phyloP scores from a whole-genome alignment of 2,113 vertebrate genomes.

The Gobiocypris rarus region DNA sequence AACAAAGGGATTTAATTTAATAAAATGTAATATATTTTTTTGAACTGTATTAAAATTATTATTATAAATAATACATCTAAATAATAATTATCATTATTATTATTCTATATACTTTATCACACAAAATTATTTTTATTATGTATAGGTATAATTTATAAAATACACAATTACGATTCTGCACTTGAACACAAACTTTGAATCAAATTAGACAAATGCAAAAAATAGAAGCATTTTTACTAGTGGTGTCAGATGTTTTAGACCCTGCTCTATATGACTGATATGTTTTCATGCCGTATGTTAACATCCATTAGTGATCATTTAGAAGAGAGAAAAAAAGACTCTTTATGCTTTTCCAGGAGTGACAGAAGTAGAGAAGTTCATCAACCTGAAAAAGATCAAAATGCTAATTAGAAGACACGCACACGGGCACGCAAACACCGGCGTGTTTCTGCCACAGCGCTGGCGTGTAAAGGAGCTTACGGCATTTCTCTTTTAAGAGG shows the following conservation, averaged over 20 bases:
- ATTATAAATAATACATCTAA: not conserved
- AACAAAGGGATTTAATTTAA: not conserved
- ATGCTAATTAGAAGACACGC: conserved; percentile 33
- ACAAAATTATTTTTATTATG: not conserved
- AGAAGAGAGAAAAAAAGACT: not conserved
- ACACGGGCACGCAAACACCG: conserved; percentile 6
- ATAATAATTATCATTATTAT: no score
- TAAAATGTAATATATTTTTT: not conserved
- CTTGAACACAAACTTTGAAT: not conserved
- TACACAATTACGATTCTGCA: not conserved
- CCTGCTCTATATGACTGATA: not conserved
- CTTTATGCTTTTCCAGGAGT: conserved; percentile 15
- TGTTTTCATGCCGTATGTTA: not conserved
- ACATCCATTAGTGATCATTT: conserved; percentile 8
- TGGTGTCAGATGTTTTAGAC: not conserved
- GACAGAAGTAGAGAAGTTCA: conserved; percentile 27
- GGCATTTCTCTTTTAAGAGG: conserved; percentile 46
- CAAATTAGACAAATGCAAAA: no score
- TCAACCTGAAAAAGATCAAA: conserved; percentile 41
- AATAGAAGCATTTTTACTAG: not conserved
- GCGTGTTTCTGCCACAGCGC: not conserved
- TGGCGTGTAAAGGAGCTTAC: conserved; percentile 37
- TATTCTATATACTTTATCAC: not conserved
- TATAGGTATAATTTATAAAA: not conserved
- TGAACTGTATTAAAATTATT: not conserved